Evolutionary conservation across 2,888 invertebrate species (phyloP).

Genomic region (Acronicta psi): DNA sequence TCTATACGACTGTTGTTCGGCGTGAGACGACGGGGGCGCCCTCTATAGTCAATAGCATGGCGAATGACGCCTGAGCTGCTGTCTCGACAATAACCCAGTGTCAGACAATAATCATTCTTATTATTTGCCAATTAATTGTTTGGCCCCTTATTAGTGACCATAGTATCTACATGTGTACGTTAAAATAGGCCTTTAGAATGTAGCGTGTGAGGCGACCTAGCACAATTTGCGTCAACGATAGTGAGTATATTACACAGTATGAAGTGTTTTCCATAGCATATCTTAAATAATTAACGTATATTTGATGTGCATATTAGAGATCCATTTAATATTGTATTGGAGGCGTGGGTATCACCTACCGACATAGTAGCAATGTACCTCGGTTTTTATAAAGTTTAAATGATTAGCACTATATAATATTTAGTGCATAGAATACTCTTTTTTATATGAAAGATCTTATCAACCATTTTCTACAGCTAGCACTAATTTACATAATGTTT

Average conservation of each 20-base stretch:
- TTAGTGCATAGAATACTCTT: constrained; percentile 44
- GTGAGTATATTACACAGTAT: constrained; percentile 41
- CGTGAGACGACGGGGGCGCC: constrained; percentile 42
- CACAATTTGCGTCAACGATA: constrained; percentile 42
- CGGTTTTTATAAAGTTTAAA: constrained; percentile 33
- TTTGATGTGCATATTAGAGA: constrained; percentile 48
- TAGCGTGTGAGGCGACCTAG: constrained; percentile 47
- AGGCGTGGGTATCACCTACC: constrained; percentile 19
- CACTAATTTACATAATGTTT: constrained; percentile 42
- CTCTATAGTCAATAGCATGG: constrained; percentile 80
- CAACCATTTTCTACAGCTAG: constrained; percentile 51
- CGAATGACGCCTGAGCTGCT: constrained; percentile 81
- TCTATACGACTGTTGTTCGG: neutral
- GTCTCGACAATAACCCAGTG: constrained; percentile 89
- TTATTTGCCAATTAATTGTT: constrained; percentile 80
- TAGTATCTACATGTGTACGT: constrained; percentile 56
- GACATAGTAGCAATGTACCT: constrained; percentile 29
- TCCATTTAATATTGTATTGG: constrained; percentile 34
- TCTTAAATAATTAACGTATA: constrained; percentile 50
- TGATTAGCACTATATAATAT: constrained; percentile 16
- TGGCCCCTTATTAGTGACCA: constrained; percentile 65
- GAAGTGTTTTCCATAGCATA: constrained; percentile 57
- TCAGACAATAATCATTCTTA: constrained; percentile 88
- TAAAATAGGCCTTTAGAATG: constrained; percentile 41
- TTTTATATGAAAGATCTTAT: constrained; percentile 47